Base-by-base conservation (phyloP, 1,140 invertebrate species). In the Elysia chlorotica region DNA sequence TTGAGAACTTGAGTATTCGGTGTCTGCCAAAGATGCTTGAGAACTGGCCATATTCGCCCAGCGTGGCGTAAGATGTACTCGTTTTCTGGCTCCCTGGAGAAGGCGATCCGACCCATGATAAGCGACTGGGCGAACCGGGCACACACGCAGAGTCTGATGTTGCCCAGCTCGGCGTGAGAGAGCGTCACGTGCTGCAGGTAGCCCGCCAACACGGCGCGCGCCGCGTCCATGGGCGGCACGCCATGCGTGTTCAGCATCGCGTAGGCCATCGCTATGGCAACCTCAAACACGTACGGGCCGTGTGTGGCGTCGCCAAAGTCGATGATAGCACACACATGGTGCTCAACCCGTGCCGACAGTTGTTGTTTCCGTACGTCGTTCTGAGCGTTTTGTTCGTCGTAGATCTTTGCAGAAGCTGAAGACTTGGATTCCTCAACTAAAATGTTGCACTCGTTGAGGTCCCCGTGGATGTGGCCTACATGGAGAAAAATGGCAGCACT, bases 271-370 rank as follows among this genome's bases (percentile, higher is more conserved):
- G 91, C 85, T 71, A 96, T 92, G 19, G 93, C 93, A 38, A 96
- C 79, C 80, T 97, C 95, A 85, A 95, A 96, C 25, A 96, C 83
- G 54, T 92, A 90, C 79, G 90, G 93, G 0, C 91, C 91, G 59
- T 89, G 85, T 57, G 93, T 92, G 1, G 91, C 90, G 85, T 96
- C 95, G 0, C 93, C 94, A 83, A 96, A 95, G 87, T 97, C 95
- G 14, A 97, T 90, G 36, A 96, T 86, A 0, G 90, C 92, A 23
- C 85, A 38, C 6, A 88, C 70, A 33, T 81, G 21, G 23, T 19
- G n/a, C 2, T 28, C 5, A 25, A 19, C n/a, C 23, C 4, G 5
- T 10, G 21, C 5, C 33, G 59, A 65, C n/a, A 4, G 25, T 5
- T 41, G 10, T 41, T 25, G 38, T 48, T 38, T 41, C 38, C 2